Evolutionary conservation across 2,797 vertebrate genomes (phyloP).

Genomic region (Alosa sapidissima): DNA sequence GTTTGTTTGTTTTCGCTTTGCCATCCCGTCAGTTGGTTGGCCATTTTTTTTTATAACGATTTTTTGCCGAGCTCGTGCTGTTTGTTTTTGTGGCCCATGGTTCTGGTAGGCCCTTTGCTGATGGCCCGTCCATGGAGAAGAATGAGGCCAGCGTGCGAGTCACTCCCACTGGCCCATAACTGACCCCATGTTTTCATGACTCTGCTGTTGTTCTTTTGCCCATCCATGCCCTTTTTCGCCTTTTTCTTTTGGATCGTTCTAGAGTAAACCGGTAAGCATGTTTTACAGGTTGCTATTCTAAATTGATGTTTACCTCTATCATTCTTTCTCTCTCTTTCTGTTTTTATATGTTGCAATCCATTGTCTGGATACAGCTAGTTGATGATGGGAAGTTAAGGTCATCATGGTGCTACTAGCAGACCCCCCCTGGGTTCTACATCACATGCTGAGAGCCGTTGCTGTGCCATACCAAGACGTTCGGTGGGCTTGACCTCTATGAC

Average conservation of each 20-base stretch:
- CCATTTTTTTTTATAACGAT: neutral
- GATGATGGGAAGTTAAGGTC: neutral
- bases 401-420: neutral
- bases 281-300: neutral
- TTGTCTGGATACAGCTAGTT: neutral
- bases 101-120: conserved; percentile 25
- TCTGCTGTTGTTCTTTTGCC: neutral
- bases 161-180: neutral
- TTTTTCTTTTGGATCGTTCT: neutral
- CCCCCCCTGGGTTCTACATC: neutral
- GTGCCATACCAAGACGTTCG: neutral
- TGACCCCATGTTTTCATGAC: neutral
- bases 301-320: neutral
- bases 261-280: neutral
- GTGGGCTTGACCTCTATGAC: neutral
- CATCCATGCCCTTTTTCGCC: neutral
- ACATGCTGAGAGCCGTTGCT: neutral
- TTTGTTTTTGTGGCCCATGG: neutral
- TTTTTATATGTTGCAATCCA: neutral
- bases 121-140: neutral
- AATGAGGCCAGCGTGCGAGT: neutral
- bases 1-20: conserved; percentile 5
- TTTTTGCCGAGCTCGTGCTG: conserved; percentile 16
- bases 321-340: neutral
- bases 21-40: conserved; percentile 16